Evolutionary conservation across 2,113 vertebrate species (phyloP).

Genomic region (Actinemys pallida): DNA sequence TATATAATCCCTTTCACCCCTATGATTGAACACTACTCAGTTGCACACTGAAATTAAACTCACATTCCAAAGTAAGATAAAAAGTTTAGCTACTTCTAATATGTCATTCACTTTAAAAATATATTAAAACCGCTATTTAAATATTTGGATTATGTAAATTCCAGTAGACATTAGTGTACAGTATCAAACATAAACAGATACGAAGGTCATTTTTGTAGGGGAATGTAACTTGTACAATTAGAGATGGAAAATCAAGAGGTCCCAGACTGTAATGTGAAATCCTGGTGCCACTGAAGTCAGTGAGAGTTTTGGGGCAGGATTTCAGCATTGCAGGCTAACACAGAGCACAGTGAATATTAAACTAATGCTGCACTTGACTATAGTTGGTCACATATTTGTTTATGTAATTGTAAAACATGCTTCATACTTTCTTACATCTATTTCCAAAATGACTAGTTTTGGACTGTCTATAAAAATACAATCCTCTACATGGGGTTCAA

Average conservation of each 20-base stretch:
- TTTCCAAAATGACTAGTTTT: not conserved
- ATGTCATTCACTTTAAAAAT: conserved; percentile 37
- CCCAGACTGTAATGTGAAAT: not conserved
- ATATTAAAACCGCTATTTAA: conserved; percentile 52
- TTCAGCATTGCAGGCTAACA: not conserved
- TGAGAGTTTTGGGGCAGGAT: not conserved
- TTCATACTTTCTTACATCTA: not conserved
- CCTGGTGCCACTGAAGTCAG: not conserved
- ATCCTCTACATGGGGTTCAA: not conserved
- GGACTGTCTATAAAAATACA: not conserved
- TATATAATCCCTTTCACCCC: not conserved
- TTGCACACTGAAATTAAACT: conserved; percentile 16
- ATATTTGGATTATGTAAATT: conserved; percentile 58
- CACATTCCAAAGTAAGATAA: not conserved
- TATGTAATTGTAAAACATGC: not conserved
- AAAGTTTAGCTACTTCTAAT: not conserved
- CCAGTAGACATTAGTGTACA: conserved; percentile 16
- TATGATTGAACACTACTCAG: not conserved
- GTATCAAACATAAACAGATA: conserved; percentile 52
- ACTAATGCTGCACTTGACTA: not conserved
- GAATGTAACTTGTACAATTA: not conserved
- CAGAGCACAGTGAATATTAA: not conserved
- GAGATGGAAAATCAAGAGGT: not conserved
- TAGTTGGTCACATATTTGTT: not conserved
- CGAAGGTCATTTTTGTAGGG: conserved; percentile 28